These are phyloP conservation scores for Maniola hyperantus DNA, from an alignment of 2,888 invertebrate species.

Conservation along the genomic window DNA sequence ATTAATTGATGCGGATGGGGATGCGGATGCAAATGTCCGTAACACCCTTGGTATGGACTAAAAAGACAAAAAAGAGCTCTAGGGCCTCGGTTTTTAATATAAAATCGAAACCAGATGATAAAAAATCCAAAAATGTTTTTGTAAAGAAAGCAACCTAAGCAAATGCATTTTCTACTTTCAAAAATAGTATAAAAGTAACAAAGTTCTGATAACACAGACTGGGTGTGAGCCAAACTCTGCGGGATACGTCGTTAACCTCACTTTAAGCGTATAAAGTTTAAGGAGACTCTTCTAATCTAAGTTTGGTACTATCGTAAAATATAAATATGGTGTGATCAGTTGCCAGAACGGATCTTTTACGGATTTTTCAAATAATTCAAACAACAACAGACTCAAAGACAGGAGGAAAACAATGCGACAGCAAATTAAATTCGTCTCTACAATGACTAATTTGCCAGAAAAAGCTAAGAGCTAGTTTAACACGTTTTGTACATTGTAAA, in stretches of 20 bases:
- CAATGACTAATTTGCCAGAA: neutral
- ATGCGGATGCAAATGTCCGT: too few relatives aligned
- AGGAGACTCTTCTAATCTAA: constrained; percentile 47
- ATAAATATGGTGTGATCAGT: constrained; percentile 49
- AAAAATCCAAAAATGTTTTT: neutral
- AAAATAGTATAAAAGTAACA: constrained; percentile 18
- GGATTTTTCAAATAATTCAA: constrained; percentile 56
- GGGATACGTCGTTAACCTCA: constrained; percentile 31
- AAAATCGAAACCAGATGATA: too few relatives aligned
- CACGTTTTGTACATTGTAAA: neutral
- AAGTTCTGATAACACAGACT: constrained; percentile 29
- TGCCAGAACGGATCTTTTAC: constrained; percentile 45
- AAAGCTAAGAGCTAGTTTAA: neutral
- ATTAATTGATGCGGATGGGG: too few relatives aligned
- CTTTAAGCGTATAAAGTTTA: constrained; percentile 46
- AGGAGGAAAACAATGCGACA: neutral
- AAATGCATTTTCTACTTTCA: constrained; percentile 20
- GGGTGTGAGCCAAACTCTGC: constrained; percentile 35
- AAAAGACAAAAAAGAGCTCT: too few relatives aligned
- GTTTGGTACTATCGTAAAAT: constrained; percentile 62
- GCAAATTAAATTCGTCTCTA: neutral
- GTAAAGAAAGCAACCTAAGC: neutral
- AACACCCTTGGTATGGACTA: too few relatives aligned
- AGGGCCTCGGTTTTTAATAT: too few relatives aligned
- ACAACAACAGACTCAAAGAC: constrained; percentile 45